A percentile compares a stretch with the other conserved stretches of the same genome.
These are phyloP conservation scores for Parotia lawesii DNA, from an alignment of 2,113 vertebrate species.

Conservation along the genomic window DNA sequence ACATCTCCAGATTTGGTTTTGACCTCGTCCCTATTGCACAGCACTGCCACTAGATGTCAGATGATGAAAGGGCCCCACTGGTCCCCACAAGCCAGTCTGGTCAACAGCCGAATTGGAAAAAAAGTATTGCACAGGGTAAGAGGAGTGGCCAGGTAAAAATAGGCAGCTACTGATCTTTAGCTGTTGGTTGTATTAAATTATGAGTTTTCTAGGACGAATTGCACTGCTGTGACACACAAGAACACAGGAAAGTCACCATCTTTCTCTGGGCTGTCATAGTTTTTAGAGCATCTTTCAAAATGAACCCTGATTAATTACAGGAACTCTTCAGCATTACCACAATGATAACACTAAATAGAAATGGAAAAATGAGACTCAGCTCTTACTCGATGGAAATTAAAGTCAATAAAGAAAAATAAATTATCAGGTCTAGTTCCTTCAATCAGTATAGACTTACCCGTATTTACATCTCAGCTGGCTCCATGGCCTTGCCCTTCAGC, in stretches of 20 bases:
- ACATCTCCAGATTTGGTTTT: neutral
- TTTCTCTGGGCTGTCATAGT: neutral
- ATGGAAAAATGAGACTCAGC: neutral
- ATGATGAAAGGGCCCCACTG: neutral
- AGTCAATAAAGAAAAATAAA: neutral
- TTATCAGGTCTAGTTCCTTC: neutral
- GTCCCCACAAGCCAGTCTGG: too few species aligned
- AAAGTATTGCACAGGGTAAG: neutral
- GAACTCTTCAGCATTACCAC: neutral
- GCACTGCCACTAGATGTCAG: conserved; percentile 8
- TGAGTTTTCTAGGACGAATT: neutral
- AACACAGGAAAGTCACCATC: neutral
- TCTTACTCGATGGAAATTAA: neutral
- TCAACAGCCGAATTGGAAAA: neutral
- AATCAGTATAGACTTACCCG: neutral
- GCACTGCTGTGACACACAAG: neutral
- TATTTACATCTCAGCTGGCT: neutral
- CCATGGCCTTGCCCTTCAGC: neutral
- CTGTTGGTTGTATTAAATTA: neutral
- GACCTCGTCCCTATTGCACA: neutral
- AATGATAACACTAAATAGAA: neutral
- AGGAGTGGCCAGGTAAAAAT: neutral
- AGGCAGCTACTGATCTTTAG: neutral
- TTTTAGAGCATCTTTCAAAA: neutral
- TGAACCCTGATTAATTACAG: neutral